Evolutionary conservation across 2,888 invertebrate species (phyloP).

Genomic region (Phyllotreta cruciferae): DNA sequence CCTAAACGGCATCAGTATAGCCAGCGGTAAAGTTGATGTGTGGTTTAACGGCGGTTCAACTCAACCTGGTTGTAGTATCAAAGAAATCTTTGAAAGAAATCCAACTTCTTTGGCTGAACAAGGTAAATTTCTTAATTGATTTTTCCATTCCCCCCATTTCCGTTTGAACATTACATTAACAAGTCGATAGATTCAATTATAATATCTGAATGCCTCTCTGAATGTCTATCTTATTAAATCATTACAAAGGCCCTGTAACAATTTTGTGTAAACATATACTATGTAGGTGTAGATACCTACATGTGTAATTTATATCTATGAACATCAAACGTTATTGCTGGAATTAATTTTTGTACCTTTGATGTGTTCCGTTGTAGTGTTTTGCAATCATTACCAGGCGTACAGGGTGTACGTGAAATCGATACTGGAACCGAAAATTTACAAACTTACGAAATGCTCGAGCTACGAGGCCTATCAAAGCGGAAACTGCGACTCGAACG

Average conservation of each 20-base stretch:
- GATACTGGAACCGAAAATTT: conserved; percentile 31
- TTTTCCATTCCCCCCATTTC: background rate
- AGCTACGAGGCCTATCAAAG: conserved; percentile 32
- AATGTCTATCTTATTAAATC: conserved; percentile 9
- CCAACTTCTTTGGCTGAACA: conserved; percentile 29
- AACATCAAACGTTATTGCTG: background rate
- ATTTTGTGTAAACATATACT: background rate
- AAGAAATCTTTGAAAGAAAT: conserved; percentile 24
- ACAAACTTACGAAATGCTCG: conserved; percentile 35
- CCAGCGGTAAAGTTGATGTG: conserved; percentile 36
- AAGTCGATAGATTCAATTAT: no score
- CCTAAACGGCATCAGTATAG: conserved; percentile 27
- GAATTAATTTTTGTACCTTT: no score
- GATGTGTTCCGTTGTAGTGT: conserved; percentile 31
- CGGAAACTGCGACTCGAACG: conserved; percentile 32
- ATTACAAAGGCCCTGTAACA: background rate
- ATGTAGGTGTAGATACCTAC: background rate
- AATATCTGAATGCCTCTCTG: no score
- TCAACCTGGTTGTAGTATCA: conserved; percentile 37
- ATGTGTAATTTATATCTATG: background rate
- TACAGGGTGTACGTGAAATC: conserved; percentile 34
- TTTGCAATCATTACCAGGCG: conserved; percentile 40
- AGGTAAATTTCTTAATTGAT: conserved; percentile 19
- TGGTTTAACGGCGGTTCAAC: conserved; percentile 39
- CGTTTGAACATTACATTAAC: no score